Conservation (phyloP, 1,140 invertebrate species). For the Nasonia giraulti region DNA sequence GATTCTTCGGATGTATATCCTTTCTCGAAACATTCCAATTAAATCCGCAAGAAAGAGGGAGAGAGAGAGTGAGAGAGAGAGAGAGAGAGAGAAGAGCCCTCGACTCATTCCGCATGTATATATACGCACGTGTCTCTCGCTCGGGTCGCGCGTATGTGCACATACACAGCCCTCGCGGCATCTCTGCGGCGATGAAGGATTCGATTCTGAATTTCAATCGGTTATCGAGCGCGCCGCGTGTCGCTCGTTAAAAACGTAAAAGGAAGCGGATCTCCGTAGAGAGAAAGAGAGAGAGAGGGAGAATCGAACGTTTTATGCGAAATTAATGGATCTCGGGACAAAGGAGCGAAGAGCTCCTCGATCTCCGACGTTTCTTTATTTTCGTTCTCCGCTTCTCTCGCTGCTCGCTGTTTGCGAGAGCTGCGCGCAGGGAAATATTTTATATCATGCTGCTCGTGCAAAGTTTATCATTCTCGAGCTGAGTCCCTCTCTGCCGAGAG, state of each 20-base stretch:
- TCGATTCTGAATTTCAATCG: slow-evolving; percentile 52
- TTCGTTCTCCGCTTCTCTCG: not conserved
- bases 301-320: slow-evolving; percentile 38
- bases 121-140: not conserved
- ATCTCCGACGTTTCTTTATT: not conserved
- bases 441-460: not conserved
- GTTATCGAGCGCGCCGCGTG: slow-evolving; percentile 25
- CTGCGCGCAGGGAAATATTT: not conserved
- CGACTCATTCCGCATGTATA: not conserved
- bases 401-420: not conserved
- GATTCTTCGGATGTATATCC: slow-evolving; percentile 33
- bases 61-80: not conserved
- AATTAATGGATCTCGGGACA: slow-evolving; percentile 47
- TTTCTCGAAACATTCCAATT: slow-evolving; percentile 52
- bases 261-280: slow-evolving; percentile 11
- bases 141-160: not conserved
- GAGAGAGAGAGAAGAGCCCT: not conserved
- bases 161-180: not conserved
- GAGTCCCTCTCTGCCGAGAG: too few species aligned
- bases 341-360: not conserved
- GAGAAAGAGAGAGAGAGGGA: not conserved
- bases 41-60: slow-evolving; percentile 11
- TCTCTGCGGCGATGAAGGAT: slow-evolving; percentile 40
- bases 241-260: slow-evolving; percentile 49
- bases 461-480: not conserved